phyloP scores from a whole-genome alignment of 1,140 invertebrate species.

The Eurosta solidaginis region DNA sequence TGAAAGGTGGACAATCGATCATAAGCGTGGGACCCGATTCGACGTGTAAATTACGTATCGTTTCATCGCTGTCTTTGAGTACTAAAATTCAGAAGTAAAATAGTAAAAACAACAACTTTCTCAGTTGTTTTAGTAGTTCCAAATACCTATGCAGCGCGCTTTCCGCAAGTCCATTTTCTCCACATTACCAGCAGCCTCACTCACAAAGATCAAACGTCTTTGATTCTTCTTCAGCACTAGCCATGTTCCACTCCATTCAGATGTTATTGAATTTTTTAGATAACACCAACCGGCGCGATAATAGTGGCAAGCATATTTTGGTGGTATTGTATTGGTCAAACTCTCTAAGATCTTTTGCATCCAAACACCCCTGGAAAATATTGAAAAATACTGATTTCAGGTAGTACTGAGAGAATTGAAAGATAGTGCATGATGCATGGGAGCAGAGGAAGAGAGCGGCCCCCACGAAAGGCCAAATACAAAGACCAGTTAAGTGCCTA shows the following conservation, averaged over 20 bases:
- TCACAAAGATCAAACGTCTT: conserved; percentile 71
- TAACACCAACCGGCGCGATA: conserved; percentile 71
- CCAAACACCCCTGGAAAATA: conserved; percentile 64
- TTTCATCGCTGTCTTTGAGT: conserved; percentile 62
- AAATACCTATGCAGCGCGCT: conserved; percentile 74
- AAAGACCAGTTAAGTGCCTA: too few species aligned
- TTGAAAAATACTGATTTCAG: background rate
- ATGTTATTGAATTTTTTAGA: conserved; percentile 69
- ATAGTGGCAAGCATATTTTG: conserved; percentile 66
- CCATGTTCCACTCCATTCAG: conserved; percentile 79
- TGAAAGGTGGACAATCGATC: conserved; percentile 68
- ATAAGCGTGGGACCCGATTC: conserved; percentile 69
- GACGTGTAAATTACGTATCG: conserved; percentile 62
- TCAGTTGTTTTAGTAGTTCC: background rate
- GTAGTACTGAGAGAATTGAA: too few species aligned
- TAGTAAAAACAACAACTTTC: background rate
- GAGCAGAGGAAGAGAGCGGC: too few species aligned
- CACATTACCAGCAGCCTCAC: conserved; percentile 62
- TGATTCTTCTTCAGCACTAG: conserved; percentile 69
- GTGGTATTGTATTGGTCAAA: conserved; percentile 66
- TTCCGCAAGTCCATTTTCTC: conserved; percentile 77
- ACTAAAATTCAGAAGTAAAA: conserved; percentile 50
- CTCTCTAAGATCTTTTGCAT: conserved; percentile 71
- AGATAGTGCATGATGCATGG: too few species aligned
- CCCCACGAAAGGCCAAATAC: too few species aligned